Evolutionary conservation across 2,888 invertebrate species (phyloP).

Genomic region (Chaetogeoica ovagalla): DNA sequence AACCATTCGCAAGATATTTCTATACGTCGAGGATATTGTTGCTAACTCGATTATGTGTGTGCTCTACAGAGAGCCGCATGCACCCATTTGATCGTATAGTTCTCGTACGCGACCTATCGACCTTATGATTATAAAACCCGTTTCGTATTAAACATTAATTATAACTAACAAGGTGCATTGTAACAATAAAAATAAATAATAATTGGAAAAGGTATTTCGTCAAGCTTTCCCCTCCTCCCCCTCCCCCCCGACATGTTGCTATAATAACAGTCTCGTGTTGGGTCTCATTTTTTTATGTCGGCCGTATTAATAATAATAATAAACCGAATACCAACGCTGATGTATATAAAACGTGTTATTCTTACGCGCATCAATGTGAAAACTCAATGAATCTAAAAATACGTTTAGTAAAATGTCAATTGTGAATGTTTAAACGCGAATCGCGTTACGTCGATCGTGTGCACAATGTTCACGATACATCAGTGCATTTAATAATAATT

Average conservation of each 20-base stretch:
- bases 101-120: slow-evolving; percentile 11
- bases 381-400: not conserved
- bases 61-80: not conserved
- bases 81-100: slow-evolving; percentile 28
- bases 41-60: not conserved
- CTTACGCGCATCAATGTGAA: not conserved
- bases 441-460: not conserved
- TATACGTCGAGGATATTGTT: slow-evolving; percentile 3
- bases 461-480: too few species aligned
- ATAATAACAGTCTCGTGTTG: not conserved
- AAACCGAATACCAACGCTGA: not conserved
- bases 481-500: too few species aligned
- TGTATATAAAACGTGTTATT: not conserved
- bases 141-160: slow-evolving; percentile 35
- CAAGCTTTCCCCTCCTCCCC: slow-evolving; percentile 7
- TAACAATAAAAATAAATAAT: not conserved
- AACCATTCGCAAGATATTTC: slow-evolving; percentile 5
- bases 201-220: slow-evolving; percentile 30
- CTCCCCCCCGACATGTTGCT: too few species aligned
- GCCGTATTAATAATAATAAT: not conserved
- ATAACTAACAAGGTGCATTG: slow-evolving; percentile 7
- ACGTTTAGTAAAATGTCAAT: not conserved
- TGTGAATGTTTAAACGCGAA: not conserved
- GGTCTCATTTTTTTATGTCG: not conserved
- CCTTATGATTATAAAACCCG: slow-evolving; percentile 15